Percentiles rank a stretch among this genome's conserved stretches.
Conservation (phyloP, 1,140 invertebrate genomes). For the Drosophila sp. region DNA sequence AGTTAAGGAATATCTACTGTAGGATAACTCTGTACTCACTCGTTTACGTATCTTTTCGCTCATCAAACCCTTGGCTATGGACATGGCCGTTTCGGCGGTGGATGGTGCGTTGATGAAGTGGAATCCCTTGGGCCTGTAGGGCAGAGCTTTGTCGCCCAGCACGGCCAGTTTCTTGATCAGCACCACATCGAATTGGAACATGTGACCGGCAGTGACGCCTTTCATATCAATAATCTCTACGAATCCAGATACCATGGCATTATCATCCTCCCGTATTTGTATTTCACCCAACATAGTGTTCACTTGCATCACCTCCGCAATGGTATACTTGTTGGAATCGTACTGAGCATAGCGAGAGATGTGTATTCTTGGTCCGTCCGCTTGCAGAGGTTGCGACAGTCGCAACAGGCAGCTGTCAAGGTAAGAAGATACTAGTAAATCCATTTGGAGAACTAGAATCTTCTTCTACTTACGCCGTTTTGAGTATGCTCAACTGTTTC, state of each 20-base stretch:
- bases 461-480: slow-evolving; percentile 61
- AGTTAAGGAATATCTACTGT: neutral
- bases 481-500: slow-evolving; percentile 70
- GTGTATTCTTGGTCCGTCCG: slow-evolving; percentile 85
- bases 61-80: slow-evolving; percentile 85
- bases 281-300: slow-evolving; percentile 85
- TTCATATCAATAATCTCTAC: slow-evolving; percentile 85
- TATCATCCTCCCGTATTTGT: slow-evolving; percentile 85
- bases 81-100: slow-evolving; percentile 85
- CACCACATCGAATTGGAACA: slow-evolving; percentile 85
- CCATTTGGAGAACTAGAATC: neutral
- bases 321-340: slow-evolving; percentile 85
- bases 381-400: slow-evolving; percentile 79
- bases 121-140: slow-evolving; percentile 86
- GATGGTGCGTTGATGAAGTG: slow-evolving; percentile 86
- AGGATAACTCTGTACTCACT: slow-evolving; percentile 65
- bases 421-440: neutral
- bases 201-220: slow-evolving; percentile 84
- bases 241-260: slow-evolving; percentile 83
- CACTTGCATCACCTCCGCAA: slow-evolving; percentile 82
- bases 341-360: slow-evolving; percentile 85
- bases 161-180: slow-evolving; percentile 85
- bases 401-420: slow-evolving; percentile 66
- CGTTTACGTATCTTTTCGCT: slow-evolving; percentile 86
- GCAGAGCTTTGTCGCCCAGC: slow-evolving; percentile 85